Conservation (phyloP, 2,797 vertebrate species). For the Rhabdomys pumilio region DNA sequence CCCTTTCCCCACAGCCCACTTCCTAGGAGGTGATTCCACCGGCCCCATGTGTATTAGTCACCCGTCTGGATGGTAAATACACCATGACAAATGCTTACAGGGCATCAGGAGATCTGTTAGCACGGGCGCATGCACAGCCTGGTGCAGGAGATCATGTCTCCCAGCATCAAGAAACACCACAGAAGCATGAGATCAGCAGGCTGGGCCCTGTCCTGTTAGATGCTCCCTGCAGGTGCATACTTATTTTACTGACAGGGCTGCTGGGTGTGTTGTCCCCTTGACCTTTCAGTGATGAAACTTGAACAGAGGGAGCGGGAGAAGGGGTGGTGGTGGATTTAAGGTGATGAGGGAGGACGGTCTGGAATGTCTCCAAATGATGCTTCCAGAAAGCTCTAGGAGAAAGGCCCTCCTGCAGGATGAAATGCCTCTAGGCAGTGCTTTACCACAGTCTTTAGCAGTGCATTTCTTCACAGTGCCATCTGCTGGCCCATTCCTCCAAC, state of each 20-base stretch:
- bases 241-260: background rate
- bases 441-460: background rate
- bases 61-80: background rate
- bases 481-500: background rate
- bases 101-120: background rate
- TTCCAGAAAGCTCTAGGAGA: background rate
- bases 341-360: background rate
- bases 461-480: background rate
- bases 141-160: no score
- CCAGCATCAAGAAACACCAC: background rate
- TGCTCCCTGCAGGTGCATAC: background rate
- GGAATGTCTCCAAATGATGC: background rate
- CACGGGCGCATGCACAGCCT: background rate
- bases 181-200: background rate
- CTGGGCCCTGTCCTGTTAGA: no score
- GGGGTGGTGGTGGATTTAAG: background rate
- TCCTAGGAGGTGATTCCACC: background rate
- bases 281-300: background rate
- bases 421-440: background rate
- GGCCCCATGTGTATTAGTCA: background rate
- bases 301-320: background rate
- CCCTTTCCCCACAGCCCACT: fast-evolving
- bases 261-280: background rate
- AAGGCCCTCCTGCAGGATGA: background rate
- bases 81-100: background rate